Evolutionary conservation across 1,140 invertebrate species (phyloP), one percentile per base, ranked within the genome.

Genomic region (Penaeus indicus): DNA sequence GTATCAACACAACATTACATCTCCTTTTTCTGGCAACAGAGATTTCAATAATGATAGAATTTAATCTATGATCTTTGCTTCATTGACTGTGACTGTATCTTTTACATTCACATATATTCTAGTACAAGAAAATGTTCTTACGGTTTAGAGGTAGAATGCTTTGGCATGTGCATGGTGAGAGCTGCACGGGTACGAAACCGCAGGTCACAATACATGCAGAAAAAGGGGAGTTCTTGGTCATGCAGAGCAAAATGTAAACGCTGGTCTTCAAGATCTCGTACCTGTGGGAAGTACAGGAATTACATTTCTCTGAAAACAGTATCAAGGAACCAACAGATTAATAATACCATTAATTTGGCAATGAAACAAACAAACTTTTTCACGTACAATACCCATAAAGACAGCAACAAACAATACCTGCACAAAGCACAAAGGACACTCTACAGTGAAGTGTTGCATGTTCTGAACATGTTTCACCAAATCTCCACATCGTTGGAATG

Each of bases 71-170:
- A 47, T 13, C 11, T 47, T 47, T 47, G 47, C 11, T 47, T 7
- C 47, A 54, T 0, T 54, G 54, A 54, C 1, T 13, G 54, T 11
- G 5, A 75, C 13, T 19, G 1, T 11, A 25, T 4, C 16, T 38
- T 75, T 75, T 7, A n/a, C 25, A 27, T 19, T 25, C 18, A 75
- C 10, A 32, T 18, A 22, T 42, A 42, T 8, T 42, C 5, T 13
- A n/a, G 47, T n/a, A 16, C 32, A 32, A 54, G 7, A 63, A 21
- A 62, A 25, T 18, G 16, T 19, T 62, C 80, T 83, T 94, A 95
- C 4, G 95, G 94, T 61, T 93, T 94, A 89, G 94, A 93, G 18
- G 92, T 93, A 0, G 94, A 94, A 90, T 95, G 95, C 88, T 94
- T 94, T 5, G 94, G 94, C 47, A 93, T 90, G 91, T 95, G 94